phyloP scores from a whole-genome alignment of 2,113 vertebrate genomes.

The Mormyrus lacerda region DNA sequence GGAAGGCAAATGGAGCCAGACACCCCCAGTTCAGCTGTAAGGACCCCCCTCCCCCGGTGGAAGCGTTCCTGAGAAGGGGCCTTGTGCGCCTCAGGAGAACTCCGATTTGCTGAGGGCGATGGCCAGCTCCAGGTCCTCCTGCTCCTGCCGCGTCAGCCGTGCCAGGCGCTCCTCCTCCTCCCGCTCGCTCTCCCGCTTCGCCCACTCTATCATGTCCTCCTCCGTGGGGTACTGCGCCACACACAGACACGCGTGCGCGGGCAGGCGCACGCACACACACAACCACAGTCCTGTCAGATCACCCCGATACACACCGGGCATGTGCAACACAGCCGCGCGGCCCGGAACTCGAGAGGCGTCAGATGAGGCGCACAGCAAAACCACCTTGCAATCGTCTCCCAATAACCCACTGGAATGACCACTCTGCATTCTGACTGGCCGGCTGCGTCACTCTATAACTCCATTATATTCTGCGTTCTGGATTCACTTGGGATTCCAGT shows the following conservation, averaged over 20 bases:
- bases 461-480: neutral
- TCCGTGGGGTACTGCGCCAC: constrained; percentile 85
- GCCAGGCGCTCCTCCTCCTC: constrained; percentile 91
- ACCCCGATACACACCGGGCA: constrained; percentile 5
- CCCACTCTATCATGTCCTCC: constrained; percentile 99
- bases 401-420: neutral
- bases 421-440: neutral
- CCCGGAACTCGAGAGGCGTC: neutral
- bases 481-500: neutral
- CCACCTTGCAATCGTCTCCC: neutral
- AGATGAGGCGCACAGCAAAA: neutral
- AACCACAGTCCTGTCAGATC: constrained; percentile 20
- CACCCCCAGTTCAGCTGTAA: constrained; percentile 13
- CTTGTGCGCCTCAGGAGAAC: constrained; percentile 72
- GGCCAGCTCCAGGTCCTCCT: constrained; percentile 96
- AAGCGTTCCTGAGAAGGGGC: constrained; percentile 20
- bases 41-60: constrained; percentile 49
- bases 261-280: constrained; percentile 26
- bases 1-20: neutral
- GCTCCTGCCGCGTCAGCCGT: constrained; percentile 89
- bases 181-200: constrained; percentile 92
- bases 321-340: neutral
- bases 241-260: constrained; percentile 39
- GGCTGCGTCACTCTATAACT: neutral
- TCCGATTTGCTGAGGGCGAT: constrained; percentile 99